Conservation (phyloP, 2,113 vertebrate genomes). For the Austrofundulus limnaeus region DNA sequence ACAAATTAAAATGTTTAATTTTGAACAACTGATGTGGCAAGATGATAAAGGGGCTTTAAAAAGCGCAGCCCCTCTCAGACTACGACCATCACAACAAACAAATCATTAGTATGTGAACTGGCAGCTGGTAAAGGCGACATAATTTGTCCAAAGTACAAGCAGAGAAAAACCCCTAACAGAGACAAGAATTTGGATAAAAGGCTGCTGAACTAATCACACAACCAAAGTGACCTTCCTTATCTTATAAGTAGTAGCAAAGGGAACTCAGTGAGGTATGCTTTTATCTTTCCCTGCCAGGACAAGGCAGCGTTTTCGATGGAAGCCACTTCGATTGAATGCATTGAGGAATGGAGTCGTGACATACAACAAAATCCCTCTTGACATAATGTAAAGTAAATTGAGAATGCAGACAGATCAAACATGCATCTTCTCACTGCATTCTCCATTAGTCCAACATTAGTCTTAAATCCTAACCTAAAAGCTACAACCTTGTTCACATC, state of each 20-base stretch:
- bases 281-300: slow-evolving; percentile 49
- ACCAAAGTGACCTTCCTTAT: slow-evolving; percentile 55
- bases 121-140: neutral
- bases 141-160: slow-evolving; percentile 18
- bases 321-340: slow-evolving; percentile 28
- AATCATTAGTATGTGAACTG: slow-evolving; percentile 23
- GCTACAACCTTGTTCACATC: neutral
- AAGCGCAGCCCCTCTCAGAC: neutral
- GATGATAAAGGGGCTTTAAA: neutral
- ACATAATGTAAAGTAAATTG: slow-evolving; percentile 18
- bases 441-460: neutral
- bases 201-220: slow-evolving; percentile 35
- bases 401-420: neutral
- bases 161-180: slow-evolving; percentile 29
- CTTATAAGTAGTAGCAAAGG: slow-evolving; percentile 45
- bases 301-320: slow-evolving; percentile 20
- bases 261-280: slow-evolving; percentile 34
- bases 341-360: slow-evolving; percentile 20
- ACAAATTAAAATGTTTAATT: slow-evolving; percentile 12
- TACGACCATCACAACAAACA: slow-evolving; percentile 21
- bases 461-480: neutral
- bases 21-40: neutral
- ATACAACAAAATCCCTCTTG: slow-evolving; percentile 10
- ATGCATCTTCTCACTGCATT: neutral
- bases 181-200: slow-evolving; percentile 38